Base-by-base conservation (phyloP, 2,113 vertebrate genomes). In the Rissa tridactyla region DNA sequence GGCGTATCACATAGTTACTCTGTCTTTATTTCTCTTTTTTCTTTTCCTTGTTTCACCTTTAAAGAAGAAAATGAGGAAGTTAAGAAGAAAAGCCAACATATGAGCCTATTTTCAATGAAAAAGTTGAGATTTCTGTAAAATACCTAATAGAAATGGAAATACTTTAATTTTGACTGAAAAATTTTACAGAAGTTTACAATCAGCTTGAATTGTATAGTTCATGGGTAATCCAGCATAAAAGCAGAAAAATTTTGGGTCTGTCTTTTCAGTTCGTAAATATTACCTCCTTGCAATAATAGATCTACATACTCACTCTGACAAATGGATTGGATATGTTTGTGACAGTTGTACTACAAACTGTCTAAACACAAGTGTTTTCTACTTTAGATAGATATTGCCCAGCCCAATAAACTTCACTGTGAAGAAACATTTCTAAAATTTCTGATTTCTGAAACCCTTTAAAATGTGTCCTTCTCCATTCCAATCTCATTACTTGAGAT, bases 321-420 rank as follows among this genome's bases (percentile, higher is more conserved):
- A 44, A 36, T 18, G 4, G 11, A 64, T 2, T 0, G 0, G 32
- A 16, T 25, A 42, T 0, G 4, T 19, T 62, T 83, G 23, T 52
- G 34, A 26, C 32, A 20, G 23, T 25, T 66, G 14, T 44, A 14
- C 19, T 55, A 15, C 19, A 42, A 60, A 52, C 17, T 27, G 1
- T 47, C 54, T 86, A 32, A 82, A 60, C n/a, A 52, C 8, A 70
- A 52, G 3, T 0, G 0, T 34, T 70, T 93, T 84, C 42, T 83
- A 4, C 42, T 42, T 54, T 15, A 81, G 12, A 55, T 10, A 87
- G 4, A 10, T 69, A n/a, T 2, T 18, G 6, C 13, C 34, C 16
- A 66, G 9, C 17, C 14, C 23, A 83, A 32, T 23, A 83, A 54
- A 42, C 9, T 49, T 77, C 30, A 29, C 13, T 32, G 9, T 2